Conservation (phyloP, 2,797 vertebrate genomes). For the Allobates femoralis region DNA sequence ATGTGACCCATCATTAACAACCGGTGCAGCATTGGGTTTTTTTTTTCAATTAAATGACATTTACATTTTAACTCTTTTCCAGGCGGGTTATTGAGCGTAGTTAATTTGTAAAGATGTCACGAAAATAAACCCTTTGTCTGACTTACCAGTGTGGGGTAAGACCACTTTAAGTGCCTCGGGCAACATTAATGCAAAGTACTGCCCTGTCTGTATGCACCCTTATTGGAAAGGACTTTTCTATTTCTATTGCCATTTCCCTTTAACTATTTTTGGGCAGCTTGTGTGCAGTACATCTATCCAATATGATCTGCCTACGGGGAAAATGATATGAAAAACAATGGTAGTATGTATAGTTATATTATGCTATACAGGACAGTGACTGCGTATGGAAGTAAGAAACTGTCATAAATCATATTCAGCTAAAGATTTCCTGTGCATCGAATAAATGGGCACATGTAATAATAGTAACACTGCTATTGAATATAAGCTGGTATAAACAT, state of each 20-base stretch:
- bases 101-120: too few species aligned
- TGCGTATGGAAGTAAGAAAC: neutral
- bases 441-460: neutral
- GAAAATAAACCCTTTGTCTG: too few species aligned
- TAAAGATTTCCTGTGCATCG: neutral
- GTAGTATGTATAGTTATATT: neutral
- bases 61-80: too few species aligned
- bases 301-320: neutral
- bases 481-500: slow-evolving; percentile 18
- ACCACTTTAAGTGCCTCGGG: too few species aligned
- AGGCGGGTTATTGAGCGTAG: too few species aligned
- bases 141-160: too few species aligned
- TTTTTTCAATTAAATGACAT: too few species aligned
- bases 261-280: neutral
- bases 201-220: neutral
- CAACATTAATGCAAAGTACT: too few species aligned
- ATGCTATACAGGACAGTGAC: neutral
- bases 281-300: neutral
- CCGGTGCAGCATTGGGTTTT: too few species aligned
- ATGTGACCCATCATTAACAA: too few species aligned
- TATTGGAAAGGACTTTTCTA: neutral
- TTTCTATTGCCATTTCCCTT: neutral
- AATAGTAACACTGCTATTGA: neutral
- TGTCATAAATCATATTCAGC: slow-evolving; percentile 7
- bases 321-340: slow-evolving; percentile 6